Percentiles rank a stretch among this genome's conserved stretches.
These are phyloP conservation scores for Tachypleus tridentatus DNA, from an alignment of 1,140 invertebrate genomes.

Conservation along the genomic window DNA sequence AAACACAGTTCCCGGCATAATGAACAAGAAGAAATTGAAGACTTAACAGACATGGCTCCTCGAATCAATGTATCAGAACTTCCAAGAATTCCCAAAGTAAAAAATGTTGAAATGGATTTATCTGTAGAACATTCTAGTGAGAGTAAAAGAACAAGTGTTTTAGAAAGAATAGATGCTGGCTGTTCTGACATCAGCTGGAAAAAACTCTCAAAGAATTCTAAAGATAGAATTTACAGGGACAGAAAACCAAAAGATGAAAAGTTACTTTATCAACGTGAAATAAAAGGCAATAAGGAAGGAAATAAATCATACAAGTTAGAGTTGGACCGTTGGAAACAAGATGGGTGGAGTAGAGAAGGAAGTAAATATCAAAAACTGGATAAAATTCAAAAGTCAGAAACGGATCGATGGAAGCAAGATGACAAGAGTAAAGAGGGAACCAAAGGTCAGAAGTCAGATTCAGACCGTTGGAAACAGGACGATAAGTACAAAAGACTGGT, in stretches of 20 bases:
- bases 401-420: too few relatives aligned
- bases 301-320: conserved; percentile 40
- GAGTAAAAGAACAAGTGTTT: conserved; percentile 19
- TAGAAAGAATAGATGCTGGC: conserved; percentile 16
- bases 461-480: conserved; percentile 28
- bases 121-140: conserved; percentile 12
- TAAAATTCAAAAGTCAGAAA: conserved; percentile 39
- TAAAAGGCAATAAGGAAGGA: conserved; percentile 29
- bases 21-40: conserved; percentile 6
- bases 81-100: conserved; percentile 25
- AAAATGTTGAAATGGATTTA: conserved; percentile 12
- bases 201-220: conserved; percentile 61
- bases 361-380: conserved; percentile 27
- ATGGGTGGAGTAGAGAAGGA: conserved; percentile 25
- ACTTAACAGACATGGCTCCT: conserved; percentile 15
- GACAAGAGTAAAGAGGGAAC: conserved; percentile 27
- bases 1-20: conserved; percentile 21
- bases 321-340: conserved; percentile 28
- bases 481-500: too few relatives aligned
- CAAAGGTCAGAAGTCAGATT: conserved; percentile 39
- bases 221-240: conserved; percentile 67
- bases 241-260: conserved; percentile 37
- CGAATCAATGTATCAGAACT: conserved; percentile 24
- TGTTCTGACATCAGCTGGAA: conserved; percentile 45
- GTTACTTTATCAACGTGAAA: conserved; percentile 23